Evolutionary conservation across 2,888 invertebrate genomes (phyloP), one percentile per base, ranked within the genome.

Genomic region (Gnatocerus cornutus): DNA sequence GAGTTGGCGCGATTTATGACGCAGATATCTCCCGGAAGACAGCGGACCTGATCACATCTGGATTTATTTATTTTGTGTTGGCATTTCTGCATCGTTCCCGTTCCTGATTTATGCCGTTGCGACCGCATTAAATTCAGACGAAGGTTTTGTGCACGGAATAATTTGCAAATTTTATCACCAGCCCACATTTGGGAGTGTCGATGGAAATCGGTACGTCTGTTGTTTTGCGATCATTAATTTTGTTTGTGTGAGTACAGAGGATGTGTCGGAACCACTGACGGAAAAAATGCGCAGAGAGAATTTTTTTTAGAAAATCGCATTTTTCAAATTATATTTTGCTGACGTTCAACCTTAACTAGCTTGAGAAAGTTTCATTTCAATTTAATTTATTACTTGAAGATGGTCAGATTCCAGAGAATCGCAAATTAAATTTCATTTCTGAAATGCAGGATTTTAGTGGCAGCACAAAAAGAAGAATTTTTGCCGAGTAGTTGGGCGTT

Each of bases 51-150:
- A 75, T 77, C 76, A 77, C 72, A 71, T 68, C 53, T 72, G 73
- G 73, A 75, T 77, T 75, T 77, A 78, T 76, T 76, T 77, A 77
- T 77, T 78, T n/a, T 75, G 73, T 66, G 73, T 71, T 55, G 63
- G 39, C 71, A 72, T 75, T 73, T 73, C 74, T 75, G 75, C 73
- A 75, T 76, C 71, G 71, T 68, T 71, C 65, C 62, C 58, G 41
- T 45, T 41, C 29, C 53, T 73, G 74, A 76, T 77, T 76, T 77
- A 76, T 74, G 58, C 65, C 45, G 71, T 27, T 33, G 33, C 58
- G 12, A 53, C 55, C 59, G 46, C 61, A 64, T 67, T 53, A 68
- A 64, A 64, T 73, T 52, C 67, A 39, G 46, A 56, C 45, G 3
- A 29, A 46, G 46, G 45, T 48, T 39, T 45, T 66, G 66, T 48